Evolutionary conservation across 53 echinoderm and acorn worm species (phyloP).

Genomic region (Patiria pectinifera): DNA sequence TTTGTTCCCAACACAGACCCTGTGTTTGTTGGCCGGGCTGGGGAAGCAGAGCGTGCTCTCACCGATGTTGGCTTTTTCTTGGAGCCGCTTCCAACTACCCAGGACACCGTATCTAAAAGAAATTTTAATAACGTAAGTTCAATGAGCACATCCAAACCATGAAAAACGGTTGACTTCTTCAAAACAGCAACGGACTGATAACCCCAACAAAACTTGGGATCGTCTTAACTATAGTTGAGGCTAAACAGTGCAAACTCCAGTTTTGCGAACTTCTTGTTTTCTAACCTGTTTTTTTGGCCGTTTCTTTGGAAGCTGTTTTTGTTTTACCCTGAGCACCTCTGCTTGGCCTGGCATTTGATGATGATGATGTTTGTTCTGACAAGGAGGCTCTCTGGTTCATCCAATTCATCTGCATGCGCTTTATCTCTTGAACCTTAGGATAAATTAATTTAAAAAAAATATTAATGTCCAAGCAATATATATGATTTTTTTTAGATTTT

Average conservation of each 20-base stretch:
- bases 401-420: constrained; percentile 85
- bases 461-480: background rate
- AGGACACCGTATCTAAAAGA: constrained; percentile 53
- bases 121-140: background rate
- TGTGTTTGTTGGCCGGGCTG: constrained; percentile 43
- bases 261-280: background rate
- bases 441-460: background rate
- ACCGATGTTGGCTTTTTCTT: constrained; percentile 63
- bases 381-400: constrained; percentile 68
- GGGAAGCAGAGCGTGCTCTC: constrained; percentile 73
- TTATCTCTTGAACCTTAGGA: constrained; percentile 77
- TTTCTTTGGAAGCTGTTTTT: constrained; percentile 30
- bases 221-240: no score
- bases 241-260: background rate
- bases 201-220: no score
- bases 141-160: background rate
- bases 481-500: background rate
- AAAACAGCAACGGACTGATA: no score
- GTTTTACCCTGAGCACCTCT: background rate
- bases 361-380: background rate
- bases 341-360: background rate
- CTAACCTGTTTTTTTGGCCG: background rate
- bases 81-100: constrained; percentile 68
- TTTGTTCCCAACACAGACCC: background rate
- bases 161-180: no score